Base-by-base conservation (phyloP, 2,113 vertebrate species). In the Gymnocephalus cernua region DNA sequence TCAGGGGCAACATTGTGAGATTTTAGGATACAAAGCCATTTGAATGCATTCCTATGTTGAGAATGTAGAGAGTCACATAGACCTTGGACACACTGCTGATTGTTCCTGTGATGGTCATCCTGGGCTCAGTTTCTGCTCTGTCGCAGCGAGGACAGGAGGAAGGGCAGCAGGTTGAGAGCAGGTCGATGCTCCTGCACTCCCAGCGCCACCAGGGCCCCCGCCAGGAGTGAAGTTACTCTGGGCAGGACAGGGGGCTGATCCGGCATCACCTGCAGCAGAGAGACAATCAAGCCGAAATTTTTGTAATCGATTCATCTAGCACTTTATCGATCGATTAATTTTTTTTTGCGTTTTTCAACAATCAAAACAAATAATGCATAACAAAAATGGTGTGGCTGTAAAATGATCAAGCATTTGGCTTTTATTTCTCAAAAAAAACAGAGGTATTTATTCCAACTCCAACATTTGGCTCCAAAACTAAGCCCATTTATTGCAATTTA, bases 151-250 rank as follows among this genome's bases (percentile, higher is more conserved):
- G 93, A 93, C 64, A 95, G 88, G 35, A 95, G 76, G 38, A 91
- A 80, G 19, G 94, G 95, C 77, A 96, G 84, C 57, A 95, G 83
- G 62, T 95, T 90, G 57, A 97, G 89, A 2, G 87, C 93, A 0
- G 96, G 95, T 6, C 96, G 92, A 38, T 95, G 91, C n/a, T 97
- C 96, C 44, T 95, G 92, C 11, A 96, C 48, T 2, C 96, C 96
- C 19, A 96, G 92, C 0, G 96, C 93, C 47, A 96, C 94, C 78
- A 97, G 88, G 11, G 95, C 94, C 1, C 96, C 95, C 0, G 96
- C 89, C 7, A 97, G 83, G 71, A 97, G 82, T 35, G 96, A 95
- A 2, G 96, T 95, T 32, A 96, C 90, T 79, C 94, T 90, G 2
- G 93, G 69, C 14, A 96, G 58, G 10, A 95, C 87, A 0, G 96